Evolutionary conservation across 2,797 vertebrate species (phyloP).

Genomic region (Channa striata): DNA sequence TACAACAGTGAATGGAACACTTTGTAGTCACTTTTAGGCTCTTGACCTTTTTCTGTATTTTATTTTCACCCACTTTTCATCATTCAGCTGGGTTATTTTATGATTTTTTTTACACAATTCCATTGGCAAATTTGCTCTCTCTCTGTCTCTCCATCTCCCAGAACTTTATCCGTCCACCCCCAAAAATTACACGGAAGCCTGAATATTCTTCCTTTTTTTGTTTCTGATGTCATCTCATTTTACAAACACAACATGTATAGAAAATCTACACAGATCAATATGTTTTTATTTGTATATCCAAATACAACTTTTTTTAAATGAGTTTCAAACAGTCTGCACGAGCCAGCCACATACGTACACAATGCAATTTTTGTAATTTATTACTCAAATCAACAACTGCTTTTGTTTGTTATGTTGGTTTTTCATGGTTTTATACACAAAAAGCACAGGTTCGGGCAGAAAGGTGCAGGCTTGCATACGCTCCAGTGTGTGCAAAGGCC

Average conservation of each 20-base stretch:
- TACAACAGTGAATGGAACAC: constrained; percentile 92
- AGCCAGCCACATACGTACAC: constrained; percentile 85
- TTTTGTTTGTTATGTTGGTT: constrained; percentile 59
- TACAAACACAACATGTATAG: constrained; percentile 88
- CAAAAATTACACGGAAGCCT: constrained; percentile 78
- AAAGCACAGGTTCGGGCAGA: constrained; percentile 73
- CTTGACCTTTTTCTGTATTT: constrained; percentile 75
- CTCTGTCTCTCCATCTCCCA: constrained; percentile 47
- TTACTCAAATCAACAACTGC: constrained; percentile 66
- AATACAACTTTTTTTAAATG: constrained; percentile 70
- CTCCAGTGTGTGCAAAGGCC: constrained; percentile 62
- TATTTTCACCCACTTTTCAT: constrained; percentile 77
- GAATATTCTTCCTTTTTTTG: constrained; percentile 69
- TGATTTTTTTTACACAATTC: constrained; percentile 34
- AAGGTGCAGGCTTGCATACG: constrained; percentile 60
- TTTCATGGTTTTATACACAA: constrained; percentile 73
- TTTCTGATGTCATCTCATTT: constrained; percentile 78
- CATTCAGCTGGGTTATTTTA: constrained; percentile 59
- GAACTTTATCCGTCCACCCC: constrained; percentile 48
- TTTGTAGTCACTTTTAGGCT: constrained; percentile 79
- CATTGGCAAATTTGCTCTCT: constrained; percentile 51
- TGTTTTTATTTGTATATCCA: constrained; percentile 76
- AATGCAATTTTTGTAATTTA: constrained; percentile 73
- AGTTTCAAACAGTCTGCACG: constrained; percentile 82
- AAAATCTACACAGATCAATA: constrained; percentile 84